Base-by-base conservation (phyloP, 2,888 invertebrate genomes). In the Tipula helvola region DNA sequence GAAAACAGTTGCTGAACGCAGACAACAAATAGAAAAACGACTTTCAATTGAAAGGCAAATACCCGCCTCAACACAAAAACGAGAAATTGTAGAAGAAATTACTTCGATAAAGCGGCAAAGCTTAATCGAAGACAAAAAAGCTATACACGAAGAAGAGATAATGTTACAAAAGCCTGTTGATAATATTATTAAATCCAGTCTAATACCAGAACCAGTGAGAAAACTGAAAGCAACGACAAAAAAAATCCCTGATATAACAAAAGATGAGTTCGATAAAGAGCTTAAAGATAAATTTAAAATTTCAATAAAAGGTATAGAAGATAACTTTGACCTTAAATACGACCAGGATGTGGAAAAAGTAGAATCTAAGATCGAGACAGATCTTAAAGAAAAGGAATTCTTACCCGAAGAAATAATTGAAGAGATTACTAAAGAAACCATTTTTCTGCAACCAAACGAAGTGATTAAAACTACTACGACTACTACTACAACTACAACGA, bases 11-110 rank as follows among this genome's bases (percentile, higher is more conserved):
- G 95, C 95, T n/a, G 96, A 96, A 90, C 92, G 96, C 88, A 94
- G 95, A 88, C 94, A 95, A 89, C 95, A 95, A 92, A 95, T 96
- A 86, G 95, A 95, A 16, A 95, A 95, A 90, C 94, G 95, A 86
- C 91, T 96, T 42, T 95, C 95, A 52, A 93, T 94, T 28, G 95
- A 95, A 90, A 93, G 95, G 89, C 92, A 92, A 87, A 94, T 95
- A 88, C 95, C 95, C 10, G 95, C 95, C 3, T 95, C 95, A 3
- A 93, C 94, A 88, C 95, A 95, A 89, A 94, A 95, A 89, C 94
- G 93, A 89, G 95, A 95, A 92, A 95, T 95, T 71, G 93, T 94
- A 52, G 94, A 95, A 90, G 95, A 95, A 91, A 95, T 95, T 13
- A 93, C 94, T 87, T 94, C 94, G 90, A 95, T 95, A 44, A 95